Base-by-base conservation (phyloP, 2,888 invertebrate genomes). In the Chromoteleia sp. region DNA sequence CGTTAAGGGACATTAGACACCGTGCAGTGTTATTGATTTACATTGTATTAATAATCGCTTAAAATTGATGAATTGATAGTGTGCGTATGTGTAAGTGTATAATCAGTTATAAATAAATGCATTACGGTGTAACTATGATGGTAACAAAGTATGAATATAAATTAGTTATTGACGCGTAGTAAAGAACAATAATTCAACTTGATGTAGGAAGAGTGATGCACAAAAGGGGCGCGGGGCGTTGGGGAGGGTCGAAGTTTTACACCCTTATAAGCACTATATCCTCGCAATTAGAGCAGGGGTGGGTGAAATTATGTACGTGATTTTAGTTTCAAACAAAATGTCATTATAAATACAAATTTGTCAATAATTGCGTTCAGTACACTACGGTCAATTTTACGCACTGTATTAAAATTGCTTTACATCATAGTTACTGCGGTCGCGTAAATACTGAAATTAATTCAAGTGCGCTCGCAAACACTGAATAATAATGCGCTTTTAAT, bases 101-200 rank as follows among this genome's bases (percentile, higher is more conserved):
- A 61, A 76, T 56, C 50, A 52, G 71, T 73, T 67, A 67, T 78
- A 78, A 71, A 67, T 73, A 71, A 71, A 78, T 52, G 29, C 41
- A 67, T 71, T 65, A 71, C 65, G 36, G 0, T 73, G 65, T 59
- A 59, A 71, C 59, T 73, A 67, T 50, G 59, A 56, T 48, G 78
- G 78, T 25, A 61, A 63, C 78, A 65, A 67, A 67, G 59, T 71
- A 58, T 78, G 78, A 78, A 73, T 78, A 73, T 78, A 71, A 73
- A 78, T 78, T 67, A 68, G 73, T 65, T 79, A 79, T 79, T 73
- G 52, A 79, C 67, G 79, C 45, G 43, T 12, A 50, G 73, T 59
- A 73, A 78, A 73, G 67, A 67, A 79, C 67, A 67, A 73, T 61
- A 59, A 79, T 73, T 67, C 52, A 79, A 73, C 79, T 73, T 67